phyloP scores from a whole-genome alignment of 2,113 vertebrate species.

The Oenanthe melanoleuca region DNA sequence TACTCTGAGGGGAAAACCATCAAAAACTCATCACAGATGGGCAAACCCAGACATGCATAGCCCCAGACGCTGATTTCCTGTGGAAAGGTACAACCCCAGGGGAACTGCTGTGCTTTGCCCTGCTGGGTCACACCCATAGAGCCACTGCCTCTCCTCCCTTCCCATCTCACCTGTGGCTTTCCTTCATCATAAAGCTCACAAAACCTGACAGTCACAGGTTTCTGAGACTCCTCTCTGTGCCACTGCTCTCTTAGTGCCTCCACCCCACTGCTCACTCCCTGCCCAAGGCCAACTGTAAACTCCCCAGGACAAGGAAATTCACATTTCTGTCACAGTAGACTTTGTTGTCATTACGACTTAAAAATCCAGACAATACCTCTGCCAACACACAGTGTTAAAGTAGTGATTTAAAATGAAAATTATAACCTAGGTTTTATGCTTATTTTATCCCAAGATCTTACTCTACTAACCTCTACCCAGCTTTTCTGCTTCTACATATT shows the following conservation, averaged over 20 bases:
- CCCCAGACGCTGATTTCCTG: background rate
- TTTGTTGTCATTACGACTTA: slow-evolving; percentile 10
- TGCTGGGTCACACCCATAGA: background rate
- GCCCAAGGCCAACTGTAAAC: background rate
- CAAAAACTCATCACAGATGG: slow-evolving; percentile 9
- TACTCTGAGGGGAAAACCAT: background rate
- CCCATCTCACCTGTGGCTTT: background rate
- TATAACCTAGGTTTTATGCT: slow-evolving; percentile 24
- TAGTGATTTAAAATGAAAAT: slow-evolving; percentile 36
- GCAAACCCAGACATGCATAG: background rate
- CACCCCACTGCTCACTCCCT: rapidly evolving
- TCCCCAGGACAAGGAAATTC: background rate
- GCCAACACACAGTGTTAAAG: slow-evolving; percentile 41
- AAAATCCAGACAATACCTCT: background rate
- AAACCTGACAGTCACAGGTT: background rate
- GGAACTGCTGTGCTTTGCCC: background rate
- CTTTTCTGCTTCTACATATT: slow-evolving; percentile 53
- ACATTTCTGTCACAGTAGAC: slow-evolving; percentile 21
- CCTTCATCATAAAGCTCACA: background rate
- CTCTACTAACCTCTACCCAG: slow-evolving; percentile 31
- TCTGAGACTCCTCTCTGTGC: background rate
- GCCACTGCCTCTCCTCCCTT: background rate
- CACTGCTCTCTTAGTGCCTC: background rate
- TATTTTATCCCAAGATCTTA: slow-evolving; percentile 31
- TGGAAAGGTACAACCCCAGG: rapidly evolving